Base-by-base conservation (phyloP, 2,888 invertebrate species). In the Parthenolecanium corni region DNA sequence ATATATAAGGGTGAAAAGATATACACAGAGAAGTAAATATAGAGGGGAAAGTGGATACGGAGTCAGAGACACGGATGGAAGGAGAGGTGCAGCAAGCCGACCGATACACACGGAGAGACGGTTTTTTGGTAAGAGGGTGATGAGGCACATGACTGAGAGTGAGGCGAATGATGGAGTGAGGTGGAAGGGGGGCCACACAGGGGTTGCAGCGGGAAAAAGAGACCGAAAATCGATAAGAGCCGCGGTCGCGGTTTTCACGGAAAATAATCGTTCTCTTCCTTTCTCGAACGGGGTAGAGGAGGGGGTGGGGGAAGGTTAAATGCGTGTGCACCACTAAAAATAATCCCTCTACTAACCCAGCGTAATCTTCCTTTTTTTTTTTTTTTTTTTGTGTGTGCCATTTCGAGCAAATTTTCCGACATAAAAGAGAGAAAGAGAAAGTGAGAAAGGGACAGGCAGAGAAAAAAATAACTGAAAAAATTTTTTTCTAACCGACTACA, bases 201-300 rank as follows among this genome's bases (percentile, higher is more conserved):
- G 21, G 49, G 20, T 9, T 14, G 49, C 5, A 12, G 14, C 11
- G 9, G 21, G 49, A 21, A 20, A 23, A 49, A 49, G 21, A 25
- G 5, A 44, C 23, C 16, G 56, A 57, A 57, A 58, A 58, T 58
- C 58, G 58, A 58, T 58, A 58, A 49, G 47, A 38, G 58, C 58
- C 58, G 58, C 49, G 58, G 58, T 58, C 58, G 58, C 58, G 58
- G 58, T 58, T 58, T 58, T 58, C 58, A 49, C 49, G 58, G 58
- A 49, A 58, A 58, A 58, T 58, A 58, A 58, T 58, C 58, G 58
- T 47, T 57, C 36, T 58, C 47, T 58, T 58, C 58, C 49, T 58
- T 47, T 47, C 44, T 21, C 44, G 36, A 21, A 20, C 52, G 52
- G 14, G 57, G 56, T 52, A 63, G 53, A 47, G 57, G n/a, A 51